Evolutionary conservation across 2,113 vertebrate species (phyloP).

Genomic region (Nanger granti): DNA sequence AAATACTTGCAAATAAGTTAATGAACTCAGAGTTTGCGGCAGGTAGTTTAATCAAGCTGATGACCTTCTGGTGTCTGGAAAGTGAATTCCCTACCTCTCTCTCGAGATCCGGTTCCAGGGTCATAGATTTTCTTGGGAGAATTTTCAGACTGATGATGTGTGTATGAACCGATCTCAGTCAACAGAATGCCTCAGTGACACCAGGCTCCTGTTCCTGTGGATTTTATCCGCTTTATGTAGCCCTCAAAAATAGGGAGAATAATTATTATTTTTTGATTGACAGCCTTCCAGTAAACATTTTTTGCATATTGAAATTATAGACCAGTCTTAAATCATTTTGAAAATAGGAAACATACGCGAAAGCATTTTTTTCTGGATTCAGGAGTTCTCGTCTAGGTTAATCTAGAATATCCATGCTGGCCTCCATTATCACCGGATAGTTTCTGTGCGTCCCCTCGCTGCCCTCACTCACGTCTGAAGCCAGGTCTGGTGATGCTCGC

Average conservation of each 20-base stretch:
- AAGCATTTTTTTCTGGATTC: neutral
- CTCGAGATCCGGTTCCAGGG: neutral
- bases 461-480: neutral
- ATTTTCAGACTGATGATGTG: neutral
- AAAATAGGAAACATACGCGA: neutral
- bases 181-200: too few relatives aligned
- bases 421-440: neutral
- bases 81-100: neutral
- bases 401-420: neutral
- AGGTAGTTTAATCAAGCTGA: neutral
- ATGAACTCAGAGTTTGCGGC: rapidly evolving
- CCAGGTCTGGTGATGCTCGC: neutral
- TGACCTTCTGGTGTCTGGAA: neutral
- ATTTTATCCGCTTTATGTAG: rapidly evolving
- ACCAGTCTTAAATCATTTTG: neutral
- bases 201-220: neutral
- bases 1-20: neutral
- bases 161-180: neutral
- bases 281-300: neutral
- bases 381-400: neutral
- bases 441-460: neutral
- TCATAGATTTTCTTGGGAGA: neutral
- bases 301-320: neutral
- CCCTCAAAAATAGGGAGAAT: neutral
- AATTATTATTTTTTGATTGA: neutral